Base-by-base conservation (phyloP, 2,888 invertebrate genomes). In the Epinotia demarniana region DNA sequence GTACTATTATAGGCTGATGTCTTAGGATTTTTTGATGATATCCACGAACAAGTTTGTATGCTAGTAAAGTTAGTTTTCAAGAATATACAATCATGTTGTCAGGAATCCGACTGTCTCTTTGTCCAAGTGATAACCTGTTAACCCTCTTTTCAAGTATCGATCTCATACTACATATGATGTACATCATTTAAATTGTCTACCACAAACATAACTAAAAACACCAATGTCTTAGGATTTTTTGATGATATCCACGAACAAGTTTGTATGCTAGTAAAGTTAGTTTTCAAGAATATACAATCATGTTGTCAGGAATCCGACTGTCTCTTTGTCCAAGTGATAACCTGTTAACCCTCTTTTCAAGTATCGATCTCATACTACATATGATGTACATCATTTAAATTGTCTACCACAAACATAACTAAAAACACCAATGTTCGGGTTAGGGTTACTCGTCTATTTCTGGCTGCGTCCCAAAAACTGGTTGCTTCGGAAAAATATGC, bases 251-350 rank as follows among this genome's bases (percentile, higher is more conserved):
- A 18, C 23, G 18, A 27, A 66, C 27, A 33, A 55, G 53, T 46
- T 46, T 63, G 19, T 63, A 63, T 66, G 66, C 49, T 64, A 8
- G 66, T 66, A 33, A 33, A 53, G n/a, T 12, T 60, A 60, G 68
- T 69, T 58, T 58, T 69, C 46, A n/a, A 60, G 60, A 60, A n/a
- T 58, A 60, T 69, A 58, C 46, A 58, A 68, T 58, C 11, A 11
- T 46, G 58, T 27, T 43, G 19, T n/a, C 69, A 27, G 58, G 58
- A n/a, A 60, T 46, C 69, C 46, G 69, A 60, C 58, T 6, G 46
- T 19, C 8, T 68, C 19, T 16, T 68, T 68, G 57, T 57, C 19
- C 16, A 58, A 43, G 61, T 61, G n/a, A 33, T 53, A 53, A 53
- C n/a, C n/a, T 53, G 16, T 53, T 39, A 39, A 39, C 39, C 39